Conservation (phyloP, 2,888 invertebrate species). For the Trissolcus brochymenae region DNA sequence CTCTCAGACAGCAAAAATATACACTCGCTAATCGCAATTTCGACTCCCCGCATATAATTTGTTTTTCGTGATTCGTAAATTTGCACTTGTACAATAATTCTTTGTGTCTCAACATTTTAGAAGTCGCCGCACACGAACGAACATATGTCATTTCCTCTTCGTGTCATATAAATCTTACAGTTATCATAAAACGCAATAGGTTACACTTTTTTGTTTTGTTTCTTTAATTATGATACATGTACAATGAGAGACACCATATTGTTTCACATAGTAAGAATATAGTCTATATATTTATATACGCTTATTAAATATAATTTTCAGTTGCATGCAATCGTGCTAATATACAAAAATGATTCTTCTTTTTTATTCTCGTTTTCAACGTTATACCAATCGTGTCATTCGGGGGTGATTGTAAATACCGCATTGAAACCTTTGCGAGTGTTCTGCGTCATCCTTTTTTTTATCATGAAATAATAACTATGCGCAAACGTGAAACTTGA, state of each 20-base stretch:
- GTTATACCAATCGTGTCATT: constrained; percentile 38
- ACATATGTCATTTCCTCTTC: constrained; percentile 54
- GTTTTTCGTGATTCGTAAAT: constrained; percentile 22
- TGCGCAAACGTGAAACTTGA: constrained; percentile 22
- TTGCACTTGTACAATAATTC: constrained; percentile 20
- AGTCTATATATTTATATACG: constrained; percentile 31
- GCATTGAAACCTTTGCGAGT: constrained; percentile 20
- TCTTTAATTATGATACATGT: constrained; percentile 68
- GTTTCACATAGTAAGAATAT: constrained; percentile 72
- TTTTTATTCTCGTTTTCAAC: constrained; percentile 25
- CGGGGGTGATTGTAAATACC: constrained; percentile 34
- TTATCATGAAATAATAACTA: constrained; percentile 32
- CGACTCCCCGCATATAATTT: constrained; percentile 11
- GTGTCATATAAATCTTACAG: constrained; percentile 61
- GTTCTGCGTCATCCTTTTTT: constrained; percentile 21
- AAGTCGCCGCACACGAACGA: constrained; percentile 65
- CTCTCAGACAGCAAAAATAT: constrained; percentile 46
- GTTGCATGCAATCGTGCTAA: constrained; percentile 64
- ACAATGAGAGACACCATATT: constrained; percentile 72
- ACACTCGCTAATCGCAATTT: constrained; percentile 44
- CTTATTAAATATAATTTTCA: constrained; percentile 67
- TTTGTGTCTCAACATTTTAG: constrained; percentile 60
- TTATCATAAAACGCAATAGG: constrained; percentile 67
- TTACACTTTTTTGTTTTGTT: constrained; percentile 54
- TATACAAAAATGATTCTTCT: constrained; percentile 47